Evolutionary conservation across 1,140 invertebrate species (phyloP).

Genomic region (silkworm (Bombyx mori)): ASM3026992v2 NC_085130.1:18175001-18175500

Average conservation of each 20-base stretch:
- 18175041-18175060: too few species aligned
- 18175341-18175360: not conserved
- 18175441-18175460: conserved; percentile 23
- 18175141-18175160: too few species aligned
- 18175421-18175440: conserved; percentile 11
- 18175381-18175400: not conserved
- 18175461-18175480: conserved; percentile 25
- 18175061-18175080: too few species aligned
- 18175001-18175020: too few species aligned
- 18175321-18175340: not conserved
- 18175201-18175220: too few species aligned
- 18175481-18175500: conserved; percentile 31
- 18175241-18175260: not conserved
- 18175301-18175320: not conserved
- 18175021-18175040: too few species aligned
- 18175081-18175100: too few species aligned
- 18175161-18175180: too few species aligned
- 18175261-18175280: not conserved
- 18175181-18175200: too few species aligned
- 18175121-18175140: too few species aligned
- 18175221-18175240: too few species aligned
- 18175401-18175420: not conserved
- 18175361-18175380: not conserved
- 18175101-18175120: too few species aligned
- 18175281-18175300: not conserved